phyloP scores from a whole-genome alignment of 1,140 invertebrate genomes.

The Drosophila nannoptera region DNA sequence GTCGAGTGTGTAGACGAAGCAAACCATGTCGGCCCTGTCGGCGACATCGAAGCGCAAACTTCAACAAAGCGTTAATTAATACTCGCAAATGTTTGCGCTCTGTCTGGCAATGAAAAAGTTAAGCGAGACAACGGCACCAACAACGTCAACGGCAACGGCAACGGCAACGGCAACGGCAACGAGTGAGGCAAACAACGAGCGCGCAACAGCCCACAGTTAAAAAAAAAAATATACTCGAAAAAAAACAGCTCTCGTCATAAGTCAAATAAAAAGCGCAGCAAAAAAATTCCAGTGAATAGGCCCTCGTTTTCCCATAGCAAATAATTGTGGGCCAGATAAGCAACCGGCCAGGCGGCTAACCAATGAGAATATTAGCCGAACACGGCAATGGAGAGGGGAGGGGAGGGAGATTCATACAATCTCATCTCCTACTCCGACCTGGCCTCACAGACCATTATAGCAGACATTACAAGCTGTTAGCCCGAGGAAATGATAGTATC shows the following conservation, averaged over 20 bases:
- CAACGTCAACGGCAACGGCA: conserved; percentile 14
- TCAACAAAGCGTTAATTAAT: conserved; percentile 78
- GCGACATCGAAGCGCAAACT: conserved; percentile 74
- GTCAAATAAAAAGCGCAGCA: conserved; percentile 74
- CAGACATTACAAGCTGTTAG: no score
- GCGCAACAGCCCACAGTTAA: conserved; percentile 1
- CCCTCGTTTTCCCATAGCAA: conserved; percentile 43
- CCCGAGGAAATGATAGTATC: no score
- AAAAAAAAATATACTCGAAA: conserved; percentile 15
- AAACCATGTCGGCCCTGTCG: conserved; percentile 41
- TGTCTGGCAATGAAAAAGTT: conserved; percentile 77
- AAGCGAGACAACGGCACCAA: conserved; percentile 57
- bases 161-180: conserved; percentile 26
- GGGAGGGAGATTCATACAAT: background rate
- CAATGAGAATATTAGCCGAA: conserved; percentile 27
- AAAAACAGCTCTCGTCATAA: conserved; percentile 67
- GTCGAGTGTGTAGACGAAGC: conserved; percentile 20
- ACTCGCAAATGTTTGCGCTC: conserved; percentile 76
- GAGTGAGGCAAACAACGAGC: conserved; percentile 42
- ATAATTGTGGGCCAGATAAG: conserved; percentile 57
- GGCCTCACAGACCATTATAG: no score
- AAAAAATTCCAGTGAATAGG: conserved; percentile 65
- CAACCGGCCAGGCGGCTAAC: conserved; percentile 18
- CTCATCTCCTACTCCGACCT: no score
- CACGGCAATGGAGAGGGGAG: conserved; percentile 3